Evolutionary conservation across 2,113 vertebrate genomes (phyloP).

Genomic region (Polypterus bichir): DNA sequence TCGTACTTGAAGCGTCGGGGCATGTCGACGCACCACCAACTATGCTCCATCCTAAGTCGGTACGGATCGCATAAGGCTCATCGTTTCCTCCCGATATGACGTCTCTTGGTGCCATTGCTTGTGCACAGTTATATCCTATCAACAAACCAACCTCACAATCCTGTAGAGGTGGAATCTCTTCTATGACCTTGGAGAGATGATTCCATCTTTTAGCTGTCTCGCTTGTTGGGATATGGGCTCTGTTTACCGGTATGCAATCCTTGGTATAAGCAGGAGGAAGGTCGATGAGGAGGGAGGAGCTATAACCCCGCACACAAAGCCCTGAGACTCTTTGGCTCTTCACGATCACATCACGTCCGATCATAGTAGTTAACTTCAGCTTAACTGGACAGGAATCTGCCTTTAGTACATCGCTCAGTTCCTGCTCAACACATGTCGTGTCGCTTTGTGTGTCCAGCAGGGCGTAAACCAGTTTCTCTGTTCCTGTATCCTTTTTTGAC

Average conservation of each 20-base stretch:
- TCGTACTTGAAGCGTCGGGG: neutral
- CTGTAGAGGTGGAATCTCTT: slow-evolving; percentile 6
- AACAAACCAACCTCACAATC: slow-evolving; percentile 17
- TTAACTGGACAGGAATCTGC: neutral
- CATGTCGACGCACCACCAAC: neutral
- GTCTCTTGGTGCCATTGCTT: slow-evolving; percentile 17
- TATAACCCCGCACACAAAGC: slow-evolving; percentile 15
- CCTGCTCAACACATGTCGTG: too few species aligned
- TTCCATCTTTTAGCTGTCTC: slow-evolving; percentile 16
- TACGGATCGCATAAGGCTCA: slow-evolving; percentile 9
- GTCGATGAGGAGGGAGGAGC: slow-evolving; percentile 15
- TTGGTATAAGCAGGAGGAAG: too few species aligned
- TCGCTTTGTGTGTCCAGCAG: too few species aligned
- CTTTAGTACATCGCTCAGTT: too few species aligned
- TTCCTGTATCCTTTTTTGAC: too few species aligned
- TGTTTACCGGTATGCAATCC: slow-evolving; percentile 17
- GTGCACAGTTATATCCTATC: slow-evolving; percentile 16
- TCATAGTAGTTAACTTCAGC: slow-evolving; percentile 18
- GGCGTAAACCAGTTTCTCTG: too few species aligned
- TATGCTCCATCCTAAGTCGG: slow-evolving; percentile 16
- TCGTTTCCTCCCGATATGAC: slow-evolving; percentile 5
- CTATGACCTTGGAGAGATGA: slow-evolving; percentile 17
- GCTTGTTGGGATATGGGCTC: slow-evolving; percentile 13
- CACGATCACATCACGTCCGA: slow-evolving; percentile 12
- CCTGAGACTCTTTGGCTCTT: slow-evolving; percentile 7